Base-by-base conservation (phyloP, 2,113 vertebrate genomes). In the Trogon melanurus region DNA sequence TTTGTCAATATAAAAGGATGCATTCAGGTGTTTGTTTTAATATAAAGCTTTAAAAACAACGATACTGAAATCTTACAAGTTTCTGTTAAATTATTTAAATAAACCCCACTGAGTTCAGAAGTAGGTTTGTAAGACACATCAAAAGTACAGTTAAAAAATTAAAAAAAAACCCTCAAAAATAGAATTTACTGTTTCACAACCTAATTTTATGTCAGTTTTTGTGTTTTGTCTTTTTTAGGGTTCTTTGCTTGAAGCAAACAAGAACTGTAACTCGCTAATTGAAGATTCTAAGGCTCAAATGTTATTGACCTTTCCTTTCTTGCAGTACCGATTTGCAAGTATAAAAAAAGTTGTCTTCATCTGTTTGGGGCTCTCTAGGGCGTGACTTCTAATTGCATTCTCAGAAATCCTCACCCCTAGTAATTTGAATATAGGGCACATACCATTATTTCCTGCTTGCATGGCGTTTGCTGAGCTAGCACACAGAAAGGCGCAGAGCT, bases 281-380 rank as follows among this genome's bases (percentile, higher is more conserved):
- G 41, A 87, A 53, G 51, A 84, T 67, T 87, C 50, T 80, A 73
- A 91, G 34, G 58, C 48, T 91, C 53, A 90, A 47, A 89, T 76
- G 78, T 66, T 72, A 91, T 83, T 91, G 83, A 92, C 74, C 60
- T 95, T 82, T 93, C 70, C 23, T 95, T 62, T 74, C 93, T 90
- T 80, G 25, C n/a, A 50, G 54, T 54, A 57, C 16, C 72, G 36
- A 54, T 48, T 8, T 2, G 25, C 47, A 76, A 87, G 27, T 50
- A 73, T 44, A 66, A 88, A 90, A 41, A 78, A 76, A 54, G 16
- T 65, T 89, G 29, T 50, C 17, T 26, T 85, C 47, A 72, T 44
- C 38, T 93, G 41, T 27, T 29, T 20, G 4, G 20, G 18, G 16
- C 67, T 91, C 34, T 80, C 17, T 48, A 84, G 56, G 57, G 30